These are phyloP conservation scores for Heliornis fulica DNA, from an alignment of 2,113 vertebrate species.

Conservation along the genomic window DNA sequence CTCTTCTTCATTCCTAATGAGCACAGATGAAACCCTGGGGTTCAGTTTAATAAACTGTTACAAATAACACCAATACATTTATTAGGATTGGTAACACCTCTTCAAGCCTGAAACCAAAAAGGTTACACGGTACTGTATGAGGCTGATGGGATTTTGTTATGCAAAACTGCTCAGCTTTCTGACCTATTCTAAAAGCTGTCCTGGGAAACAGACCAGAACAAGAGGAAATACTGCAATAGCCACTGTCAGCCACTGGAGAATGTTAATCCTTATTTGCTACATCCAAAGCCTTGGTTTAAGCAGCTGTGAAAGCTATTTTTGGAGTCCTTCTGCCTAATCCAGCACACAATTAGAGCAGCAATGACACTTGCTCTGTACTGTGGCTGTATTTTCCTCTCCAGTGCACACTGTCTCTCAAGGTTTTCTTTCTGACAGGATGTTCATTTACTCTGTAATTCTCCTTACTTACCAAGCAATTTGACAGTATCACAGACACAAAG, in stretches of 20 bases:
- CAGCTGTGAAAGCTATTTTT: constrained; percentile 40
- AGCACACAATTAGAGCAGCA: neutral
- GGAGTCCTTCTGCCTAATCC: constrained; percentile 19
- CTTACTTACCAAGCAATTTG: neutral
- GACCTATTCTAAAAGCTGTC: neutral
- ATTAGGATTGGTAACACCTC: neutral
- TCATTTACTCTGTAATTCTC: neutral
- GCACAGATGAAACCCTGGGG: neutral
- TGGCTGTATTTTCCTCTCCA: neutral
- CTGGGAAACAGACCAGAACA: neutral
- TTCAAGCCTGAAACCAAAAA: neutral
- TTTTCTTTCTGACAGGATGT: neutral
- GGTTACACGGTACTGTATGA: neutral
- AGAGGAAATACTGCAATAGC: constrained; percentile 23
- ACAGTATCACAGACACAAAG: neutral
- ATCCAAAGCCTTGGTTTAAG: constrained; percentile 23
- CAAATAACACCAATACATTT: neutral
- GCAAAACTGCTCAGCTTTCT: neutral
- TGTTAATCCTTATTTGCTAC: constrained; percentile 1
- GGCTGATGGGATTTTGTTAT: neutral
- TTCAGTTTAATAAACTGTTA: neutral
- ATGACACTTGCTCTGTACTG: neutral
- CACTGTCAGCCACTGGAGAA: neutral
- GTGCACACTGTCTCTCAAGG: neutral
- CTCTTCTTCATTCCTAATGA: neutral